A percentile compares a stretch with the other conserved stretches of the same genome.
Evolutionary conservation across 2,113 vertebrate species (phyloP).

Genomic region (Galbula dea): DNA sequence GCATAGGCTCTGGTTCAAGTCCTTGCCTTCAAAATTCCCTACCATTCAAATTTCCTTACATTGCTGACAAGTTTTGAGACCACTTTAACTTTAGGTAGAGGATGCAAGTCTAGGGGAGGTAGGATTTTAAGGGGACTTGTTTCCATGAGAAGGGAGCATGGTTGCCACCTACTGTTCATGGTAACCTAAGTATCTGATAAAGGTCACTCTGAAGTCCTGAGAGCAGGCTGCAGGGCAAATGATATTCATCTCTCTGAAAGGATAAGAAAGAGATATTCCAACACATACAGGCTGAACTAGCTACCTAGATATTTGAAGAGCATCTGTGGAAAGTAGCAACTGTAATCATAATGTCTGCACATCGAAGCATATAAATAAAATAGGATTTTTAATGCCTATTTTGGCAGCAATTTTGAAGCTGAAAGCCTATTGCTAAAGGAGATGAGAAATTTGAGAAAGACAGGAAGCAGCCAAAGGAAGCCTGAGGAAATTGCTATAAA

Average conservation of each 20-base stretch:
- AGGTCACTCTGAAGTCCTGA: not conserved
- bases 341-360: not conserved
- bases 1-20: not conserved
- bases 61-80: not conserved
- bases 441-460: conserved; percentile 18
- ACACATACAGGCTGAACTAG: not conserved
- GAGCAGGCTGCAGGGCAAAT: not conserved
- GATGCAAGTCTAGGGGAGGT: not conserved
- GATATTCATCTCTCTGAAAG: not conserved
- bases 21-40: not conserved
- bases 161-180: conserved; percentile 44
- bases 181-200: not conserved
- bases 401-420: conserved; percentile 22
- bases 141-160: not conserved
- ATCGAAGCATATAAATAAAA: conserved; percentile 34
- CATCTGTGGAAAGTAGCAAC: not conserved
- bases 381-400: conserved; percentile 44
- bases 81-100: not conserved
- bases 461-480: not conserved
- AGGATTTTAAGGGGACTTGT: not conserved
- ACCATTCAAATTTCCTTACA: not conserved
- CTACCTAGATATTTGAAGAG: not conserved
- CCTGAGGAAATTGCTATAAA: not conserved
- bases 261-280: not conserved
- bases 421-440: conserved; percentile 24